Conservation (phyloP, 1,140 invertebrate species). For the Scaptomyza montana region DNA sequence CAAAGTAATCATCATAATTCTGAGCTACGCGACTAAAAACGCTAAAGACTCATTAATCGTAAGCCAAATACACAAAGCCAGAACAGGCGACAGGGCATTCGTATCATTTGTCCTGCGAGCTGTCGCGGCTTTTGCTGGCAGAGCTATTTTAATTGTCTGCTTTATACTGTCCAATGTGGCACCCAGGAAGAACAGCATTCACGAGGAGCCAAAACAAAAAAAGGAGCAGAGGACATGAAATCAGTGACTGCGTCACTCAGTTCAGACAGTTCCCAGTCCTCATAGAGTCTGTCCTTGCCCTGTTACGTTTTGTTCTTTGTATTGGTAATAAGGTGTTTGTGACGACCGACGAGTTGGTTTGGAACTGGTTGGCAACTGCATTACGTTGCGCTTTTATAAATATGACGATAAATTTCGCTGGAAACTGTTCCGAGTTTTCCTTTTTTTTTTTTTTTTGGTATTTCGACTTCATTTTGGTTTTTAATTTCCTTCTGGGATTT, state of each 20-base stretch:
- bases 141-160: slow-evolving; percentile 73
- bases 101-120: slow-evolving; percentile 44
- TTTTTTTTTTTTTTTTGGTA: slow-evolving; percentile 30
- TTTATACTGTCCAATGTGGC: slow-evolving; percentile 30
- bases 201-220: slow-evolving; percentile 36
- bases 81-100: slow-evolving; percentile 47
- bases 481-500: slow-evolving; percentile 81
- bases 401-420: slow-evolving; percentile 66
- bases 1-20: slow-evolving; percentile 69
- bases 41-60: slow-evolving; percentile 77
- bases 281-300: slow-evolving; percentile 20
- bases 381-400: slow-evolving; percentile 66
- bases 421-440: slow-evolving; percentile 39
- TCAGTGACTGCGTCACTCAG: slow-evolving; percentile 59
- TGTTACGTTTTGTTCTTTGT: slow-evolving; percentile 13
- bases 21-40: slow-evolving; percentile 48
- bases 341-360: slow-evolving; percentile 29
- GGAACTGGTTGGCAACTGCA: slow-evolving; percentile 14
- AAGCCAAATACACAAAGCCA: slow-evolving; percentile 33
- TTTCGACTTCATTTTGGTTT: slow-evolving; percentile 78
- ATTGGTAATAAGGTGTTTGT: slow-evolving; percentile 55
- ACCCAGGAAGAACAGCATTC: slow-evolving; percentile 11
- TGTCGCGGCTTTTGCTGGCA: slow-evolving; percentile 64
- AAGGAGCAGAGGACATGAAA: slow-evolving; percentile 51
- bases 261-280: slow-evolving; percentile 4